Percentiles rank a stretch among this genome's conserved stretches.
These are phyloP conservation scores for Mesorhabditis belari DNA, from an alignment of 2,888 invertebrate genomes.

Conservation along the genomic window DNA sequence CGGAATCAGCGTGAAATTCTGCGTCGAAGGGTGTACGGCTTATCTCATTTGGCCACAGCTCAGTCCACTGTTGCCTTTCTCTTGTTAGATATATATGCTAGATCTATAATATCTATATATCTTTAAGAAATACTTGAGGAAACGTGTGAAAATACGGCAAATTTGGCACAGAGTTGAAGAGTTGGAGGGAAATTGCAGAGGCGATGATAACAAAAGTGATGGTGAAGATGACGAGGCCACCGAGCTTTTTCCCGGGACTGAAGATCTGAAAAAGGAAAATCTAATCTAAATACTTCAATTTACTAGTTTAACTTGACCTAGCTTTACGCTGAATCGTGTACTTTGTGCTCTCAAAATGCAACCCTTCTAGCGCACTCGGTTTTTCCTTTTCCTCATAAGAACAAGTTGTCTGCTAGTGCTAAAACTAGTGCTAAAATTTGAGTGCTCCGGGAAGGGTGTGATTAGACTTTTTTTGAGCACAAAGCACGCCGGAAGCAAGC, in stretches of 20 bases:
- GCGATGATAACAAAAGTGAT: slow-evolving; percentile 97
- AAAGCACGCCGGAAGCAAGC: too few relatives aligned
- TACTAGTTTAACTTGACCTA: neutral
- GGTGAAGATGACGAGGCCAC: slow-evolving; percentile 94
- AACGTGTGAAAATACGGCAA: slow-evolving; percentile 97
- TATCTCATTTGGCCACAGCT: too few relatives aligned
- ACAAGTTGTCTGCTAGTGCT: too few relatives aligned
- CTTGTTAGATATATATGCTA: neutral
- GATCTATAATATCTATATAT: neutral
- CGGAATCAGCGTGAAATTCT: too few relatives aligned
- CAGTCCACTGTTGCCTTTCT: too few relatives aligned
- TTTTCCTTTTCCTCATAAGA: neutral
- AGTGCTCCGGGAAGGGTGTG: too few relatives aligned
- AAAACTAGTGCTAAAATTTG: too few relatives aligned
- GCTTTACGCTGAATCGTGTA: too few relatives aligned
- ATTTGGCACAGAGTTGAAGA: slow-evolving; percentile 89
- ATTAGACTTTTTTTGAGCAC: too few relatives aligned
- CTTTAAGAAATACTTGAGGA: slow-evolving; percentile 73
- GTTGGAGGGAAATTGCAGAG: slow-evolving; percentile 95
- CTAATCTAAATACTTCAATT: slow-evolving; percentile 51
- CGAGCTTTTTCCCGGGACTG: slow-evolving; percentile 82
- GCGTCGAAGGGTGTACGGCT: too few relatives aligned
- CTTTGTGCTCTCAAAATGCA: neutral
- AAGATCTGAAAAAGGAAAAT: slow-evolving; percentile 66
- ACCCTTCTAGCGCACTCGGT: neutral